phyloP scores from a whole-genome alignment of 1,140 invertebrate genomes.

The Philotrypesis tridentata region DNA sequence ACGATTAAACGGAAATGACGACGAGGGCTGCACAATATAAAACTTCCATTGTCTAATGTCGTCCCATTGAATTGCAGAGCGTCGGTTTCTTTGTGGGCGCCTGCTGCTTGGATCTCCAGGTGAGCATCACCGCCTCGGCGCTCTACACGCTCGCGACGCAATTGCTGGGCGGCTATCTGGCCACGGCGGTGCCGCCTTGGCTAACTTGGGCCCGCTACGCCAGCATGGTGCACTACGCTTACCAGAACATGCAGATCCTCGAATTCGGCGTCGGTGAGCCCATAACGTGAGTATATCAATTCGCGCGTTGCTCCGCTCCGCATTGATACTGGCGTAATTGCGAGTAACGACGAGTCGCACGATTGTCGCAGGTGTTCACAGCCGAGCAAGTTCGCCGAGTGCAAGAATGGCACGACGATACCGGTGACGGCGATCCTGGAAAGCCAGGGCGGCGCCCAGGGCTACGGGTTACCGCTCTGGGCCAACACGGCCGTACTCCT shows the following conservation, averaged over 20 bases:
- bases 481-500: constrained; percentile 85
- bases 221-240: constrained; percentile 89
- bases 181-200: constrained; percentile 85
- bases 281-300: constrained; percentile 77
- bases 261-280: constrained; percentile 84
- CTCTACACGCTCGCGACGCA: constrained; percentile 87
- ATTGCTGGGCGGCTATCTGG: constrained; percentile 87
- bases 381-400: constrained; percentile 81
- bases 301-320: no score
- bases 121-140: constrained; percentile 87
- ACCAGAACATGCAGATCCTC: constrained; percentile 89
- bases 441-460: constrained; percentile 76
- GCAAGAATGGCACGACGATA: constrained; percentile 78
- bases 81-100: constrained; percentile 90
- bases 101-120: constrained; percentile 86
- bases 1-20: neutral
- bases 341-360: neutral
- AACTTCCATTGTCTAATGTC: neutral
- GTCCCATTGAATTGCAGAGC: constrained; percentile 74
- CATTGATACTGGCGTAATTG: no score
- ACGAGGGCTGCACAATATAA: neutral
- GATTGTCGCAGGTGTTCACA: constrained; percentile 76
- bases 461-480: constrained; percentile 80
- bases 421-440: constrained; percentile 81
- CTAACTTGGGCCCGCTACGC: constrained; percentile 87